Evolutionary conservation across 2,113 vertebrate genomes (phyloP).

Genomic region (Rhynchopsitta pachyrhyncha): DNA sequence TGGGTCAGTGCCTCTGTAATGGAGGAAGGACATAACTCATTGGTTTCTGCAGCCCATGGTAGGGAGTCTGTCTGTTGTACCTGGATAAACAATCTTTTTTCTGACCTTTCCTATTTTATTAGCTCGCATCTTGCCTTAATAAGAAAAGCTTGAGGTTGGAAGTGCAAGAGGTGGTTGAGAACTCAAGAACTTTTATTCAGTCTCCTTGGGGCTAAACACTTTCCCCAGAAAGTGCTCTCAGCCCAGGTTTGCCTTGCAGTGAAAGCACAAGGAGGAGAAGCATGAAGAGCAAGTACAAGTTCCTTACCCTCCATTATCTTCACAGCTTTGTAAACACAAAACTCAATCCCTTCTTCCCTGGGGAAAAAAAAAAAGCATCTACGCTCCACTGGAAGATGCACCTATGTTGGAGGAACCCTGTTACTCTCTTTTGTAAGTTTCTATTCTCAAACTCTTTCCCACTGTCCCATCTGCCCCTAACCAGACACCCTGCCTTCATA

Average conservation of each 20-base stretch:
- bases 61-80: neutral
- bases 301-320: neutral
- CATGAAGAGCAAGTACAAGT: neutral
- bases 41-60: neutral
- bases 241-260: neutral
- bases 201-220: neutral
- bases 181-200: neutral
- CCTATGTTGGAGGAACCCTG: neutral
- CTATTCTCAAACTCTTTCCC: neutral
- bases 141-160: neutral
- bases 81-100: neutral
- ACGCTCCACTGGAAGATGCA: neutral
- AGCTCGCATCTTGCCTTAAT: neutral
- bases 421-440: neutral
- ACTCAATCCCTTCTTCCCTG: neutral
- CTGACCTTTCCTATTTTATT: neutral
- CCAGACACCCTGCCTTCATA: neutral
- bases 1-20: accelerated
- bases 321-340: neutral
- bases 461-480: neutral
- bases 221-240: neutral
- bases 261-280: neutral
- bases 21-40: neutral
- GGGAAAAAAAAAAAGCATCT: neutral
- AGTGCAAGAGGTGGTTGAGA: neutral